Evolutionary conservation across 2,888 invertebrate species (phyloP).

Genomic region (Nemoura dubitans): DNA sequence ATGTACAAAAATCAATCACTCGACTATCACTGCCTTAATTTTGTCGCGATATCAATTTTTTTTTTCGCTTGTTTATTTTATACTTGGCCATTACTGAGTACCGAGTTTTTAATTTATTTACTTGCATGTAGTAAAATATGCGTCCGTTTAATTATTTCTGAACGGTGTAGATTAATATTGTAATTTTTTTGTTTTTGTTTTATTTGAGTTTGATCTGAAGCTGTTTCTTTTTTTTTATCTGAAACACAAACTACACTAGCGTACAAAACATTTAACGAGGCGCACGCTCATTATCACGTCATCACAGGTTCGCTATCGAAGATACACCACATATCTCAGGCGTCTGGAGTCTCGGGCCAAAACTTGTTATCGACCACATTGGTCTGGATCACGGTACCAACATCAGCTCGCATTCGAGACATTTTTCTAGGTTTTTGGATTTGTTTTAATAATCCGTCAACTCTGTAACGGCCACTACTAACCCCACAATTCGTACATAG

Average conservation of each 20-base stretch:
- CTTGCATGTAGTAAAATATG: conserved; percentile 16
- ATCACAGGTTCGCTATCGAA: not conserved
- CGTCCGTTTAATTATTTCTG: not conserved
- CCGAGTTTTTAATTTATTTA: not conserved
- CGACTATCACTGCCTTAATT: conserved; percentile 27
- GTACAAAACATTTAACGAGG: not conserved
- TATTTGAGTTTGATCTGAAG: not conserved
- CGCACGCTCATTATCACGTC: not conserved
- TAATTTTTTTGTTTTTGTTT: not conserved
- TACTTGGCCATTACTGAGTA: not conserved
- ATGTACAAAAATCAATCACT: conserved; percentile 21
- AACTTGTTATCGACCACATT: not conserved
- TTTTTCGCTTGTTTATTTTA: not conserved
- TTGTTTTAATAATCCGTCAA: not conserved
- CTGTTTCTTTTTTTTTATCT: not conserved
- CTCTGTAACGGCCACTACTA: not conserved
- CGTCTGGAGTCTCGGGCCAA: not conserved
- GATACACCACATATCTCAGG: not conserved
- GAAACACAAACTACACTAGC: not conserved
- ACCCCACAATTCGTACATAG: not conserved
- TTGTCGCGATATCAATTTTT: not conserved
- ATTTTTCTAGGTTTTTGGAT: not conserved
- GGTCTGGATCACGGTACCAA: not conserved
- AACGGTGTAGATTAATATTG: not conserved
- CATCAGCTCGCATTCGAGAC: not conserved